These are phyloP conservation scores for Epinephelus fuscoguttatus DNA, from an alignment of 2,113 vertebrate species.

Conservation along the genomic window DNA sequence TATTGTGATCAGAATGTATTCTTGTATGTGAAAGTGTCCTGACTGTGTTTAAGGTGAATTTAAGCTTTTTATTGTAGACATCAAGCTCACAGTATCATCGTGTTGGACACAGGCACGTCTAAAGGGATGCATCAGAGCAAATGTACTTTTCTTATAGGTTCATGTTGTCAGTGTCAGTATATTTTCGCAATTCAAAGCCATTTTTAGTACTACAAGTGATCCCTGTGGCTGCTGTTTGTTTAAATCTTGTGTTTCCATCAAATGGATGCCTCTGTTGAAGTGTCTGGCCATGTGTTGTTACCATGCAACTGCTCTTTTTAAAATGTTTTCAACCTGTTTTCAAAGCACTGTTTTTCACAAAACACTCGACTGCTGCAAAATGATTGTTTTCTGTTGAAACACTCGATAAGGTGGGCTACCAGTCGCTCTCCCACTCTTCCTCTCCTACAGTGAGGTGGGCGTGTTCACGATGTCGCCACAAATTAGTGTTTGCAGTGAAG, in stretches of 20 bases:
- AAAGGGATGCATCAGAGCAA: not conserved
- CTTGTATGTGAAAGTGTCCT: not conserved
- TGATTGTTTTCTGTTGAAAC: conserved; percentile 17
- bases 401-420: conserved; percentile 4
- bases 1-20: not conserved
- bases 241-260: not conserved
- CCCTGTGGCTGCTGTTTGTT: not conserved
- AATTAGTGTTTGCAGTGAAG: conserved; percentile 54
- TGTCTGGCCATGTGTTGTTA: too few species aligned
- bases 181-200: too few species aligned
- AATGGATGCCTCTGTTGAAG: not conserved
- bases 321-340: not conserved
- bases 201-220: not conserved
- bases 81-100: not conserved
- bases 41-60: not conserved
- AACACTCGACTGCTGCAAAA: not conserved
- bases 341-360: not conserved
- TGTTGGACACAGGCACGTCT: not conserved
- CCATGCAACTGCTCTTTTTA: too few species aligned
- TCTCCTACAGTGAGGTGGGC: not conserved
- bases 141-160: not conserved
- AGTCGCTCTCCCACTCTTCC: not conserved
- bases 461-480: conserved; percentile 31
- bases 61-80: not conserved
- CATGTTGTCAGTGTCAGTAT: not conserved